Percentiles rank a stretch among this genome's conserved stretches.
Evolutionary conservation across 2,113 vertebrate species (phyloP).

Genomic region (Andinoacara biseriatus): DNA sequence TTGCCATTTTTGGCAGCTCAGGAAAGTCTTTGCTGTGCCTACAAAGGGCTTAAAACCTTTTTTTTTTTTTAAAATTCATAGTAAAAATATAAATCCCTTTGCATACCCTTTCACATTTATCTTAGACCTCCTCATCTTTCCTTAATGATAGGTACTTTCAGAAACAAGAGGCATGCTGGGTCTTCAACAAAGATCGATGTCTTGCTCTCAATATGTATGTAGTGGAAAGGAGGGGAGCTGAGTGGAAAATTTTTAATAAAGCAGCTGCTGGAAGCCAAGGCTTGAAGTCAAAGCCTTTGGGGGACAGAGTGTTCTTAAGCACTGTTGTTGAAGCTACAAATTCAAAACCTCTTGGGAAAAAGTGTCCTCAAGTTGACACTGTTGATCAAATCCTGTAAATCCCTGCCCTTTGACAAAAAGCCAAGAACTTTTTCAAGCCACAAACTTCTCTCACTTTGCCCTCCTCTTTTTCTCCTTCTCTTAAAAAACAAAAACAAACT

Average conservation of each 20-base stretch:
- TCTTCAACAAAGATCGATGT: slow-evolving; percentile 37
- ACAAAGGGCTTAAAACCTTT: slow-evolving; percentile 4
- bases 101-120: background rate
- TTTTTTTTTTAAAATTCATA: background rate
- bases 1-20: background rate
- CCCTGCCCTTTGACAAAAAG: slow-evolving; percentile 59
- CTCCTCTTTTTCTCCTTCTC: slow-evolving; percentile 16
- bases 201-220: slow-evolving; percentile 31
- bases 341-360: slow-evolving; percentile 48
- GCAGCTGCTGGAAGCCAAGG: slow-evolving; percentile 48
- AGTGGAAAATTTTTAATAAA: slow-evolving; percentile 41
- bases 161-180: slow-evolving; percentile 10
- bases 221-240: slow-evolving; percentile 19
- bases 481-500: slow-evolving; percentile 38
- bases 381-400: slow-evolving; percentile 61
- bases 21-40: background rate
- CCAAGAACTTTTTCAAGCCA: slow-evolving; percentile 62
- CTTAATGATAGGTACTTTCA: slow-evolving; percentile 23
- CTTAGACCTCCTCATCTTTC: slow-evolving; percentile 31
- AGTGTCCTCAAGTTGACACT: slow-evolving; percentile 66
- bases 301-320: slow-evolving; percentile 41
- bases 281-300: slow-evolving; percentile 52
- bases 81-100: slow-evolving; percentile 6
- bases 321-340: slow-evolving; percentile 52
- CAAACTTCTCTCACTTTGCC: slow-evolving; percentile 36